Conservation (phyloP, 2,797 vertebrate species). For the Sphaeramia orbicularis region DNA sequence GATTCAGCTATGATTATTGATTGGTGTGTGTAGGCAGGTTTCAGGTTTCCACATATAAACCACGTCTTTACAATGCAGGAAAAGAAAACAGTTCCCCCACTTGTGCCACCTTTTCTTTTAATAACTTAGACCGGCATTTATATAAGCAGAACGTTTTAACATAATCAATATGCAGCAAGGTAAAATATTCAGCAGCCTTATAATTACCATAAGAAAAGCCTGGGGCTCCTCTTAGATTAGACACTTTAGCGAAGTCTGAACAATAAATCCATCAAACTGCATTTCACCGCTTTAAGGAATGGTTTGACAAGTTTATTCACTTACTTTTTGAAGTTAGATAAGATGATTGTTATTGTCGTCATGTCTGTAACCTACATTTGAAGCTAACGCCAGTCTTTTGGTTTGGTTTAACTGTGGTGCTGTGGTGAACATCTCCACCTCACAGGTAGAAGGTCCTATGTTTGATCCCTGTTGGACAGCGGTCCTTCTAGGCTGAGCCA, state of each 20-base stretch:
- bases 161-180: constrained; percentile 18
- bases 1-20: constrained; percentile 11
- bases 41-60: constrained; percentile 41
- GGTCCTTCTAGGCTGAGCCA: no score
- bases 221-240: background rate
- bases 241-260: background rate
- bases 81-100: constrained; percentile 13
- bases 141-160: constrained; percentile 22
- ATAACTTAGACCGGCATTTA: constrained; percentile 25
- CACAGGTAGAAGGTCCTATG: no score
- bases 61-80: constrained; percentile 41
- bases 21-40: constrained; percentile 44
- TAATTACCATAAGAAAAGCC: background rate
- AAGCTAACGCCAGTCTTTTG: no score
- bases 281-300: background rate
- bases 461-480: no score
- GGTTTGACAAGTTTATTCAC: background rate
- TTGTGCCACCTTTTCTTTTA: constrained; percentile 27
- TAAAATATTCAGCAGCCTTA: constrained; percentile 3
- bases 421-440: no score
- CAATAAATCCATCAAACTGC: background rate
- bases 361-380: background rate
- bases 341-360: background rate
- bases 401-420: no score
- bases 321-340: background rate